Evolutionary conservation across 1,140 invertebrate genomes (phyloP), one percentile per base, ranked within the genome.

Genomic region (Ylistrum balloti): DNA sequence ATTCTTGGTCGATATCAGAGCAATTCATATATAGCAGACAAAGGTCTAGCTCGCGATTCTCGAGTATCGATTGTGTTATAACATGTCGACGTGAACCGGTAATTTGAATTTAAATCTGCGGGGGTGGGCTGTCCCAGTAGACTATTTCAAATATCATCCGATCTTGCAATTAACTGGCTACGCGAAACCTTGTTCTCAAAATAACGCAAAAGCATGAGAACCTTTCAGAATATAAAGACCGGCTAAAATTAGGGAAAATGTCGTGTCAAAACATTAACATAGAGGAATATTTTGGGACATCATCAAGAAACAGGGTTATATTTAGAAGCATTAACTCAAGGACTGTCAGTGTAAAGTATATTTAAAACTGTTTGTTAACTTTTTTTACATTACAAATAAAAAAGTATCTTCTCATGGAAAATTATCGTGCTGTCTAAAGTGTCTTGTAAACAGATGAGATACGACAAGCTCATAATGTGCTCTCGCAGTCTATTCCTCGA

Each of bases 71-170:
- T 74, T 74, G 56, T 28, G 22, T 74, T 74, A 74, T 74, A 74
- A 28, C n/a, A 74, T 74, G 22, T n/a, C 56, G 56, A 74, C 56
- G 28, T 74, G 20, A 28, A 74, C 56, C 56, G 56, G 22, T 74
- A 74, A 74, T 74, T 74, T 74, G 28, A 74, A 74, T 74, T 74
- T 28, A n/a, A 74, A 74, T 9, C 5, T 74, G 56, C 56, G 56
- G 56, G 56, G 56, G 56, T 74, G 56, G 56, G 56, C n/a, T 74
- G 56, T 74, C 56, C 56, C 56, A 74, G 56, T 74, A 74, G 56
- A 74, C 56, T 74, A 74, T 28, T 28, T 28, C 56, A 74, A 74
- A 74, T 74, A 74, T 28, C 56, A 74, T 74, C 56, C 56, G 28
- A 74, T 74, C 56, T 74, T 5, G 56, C 1, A 28, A 74, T 74